A percentile compares a stretch with the other conserved stretches of the same genome.
Conservation (phyloP, 2,113 vertebrate genomes). For the Psilopogon haemacephalus region DNA sequence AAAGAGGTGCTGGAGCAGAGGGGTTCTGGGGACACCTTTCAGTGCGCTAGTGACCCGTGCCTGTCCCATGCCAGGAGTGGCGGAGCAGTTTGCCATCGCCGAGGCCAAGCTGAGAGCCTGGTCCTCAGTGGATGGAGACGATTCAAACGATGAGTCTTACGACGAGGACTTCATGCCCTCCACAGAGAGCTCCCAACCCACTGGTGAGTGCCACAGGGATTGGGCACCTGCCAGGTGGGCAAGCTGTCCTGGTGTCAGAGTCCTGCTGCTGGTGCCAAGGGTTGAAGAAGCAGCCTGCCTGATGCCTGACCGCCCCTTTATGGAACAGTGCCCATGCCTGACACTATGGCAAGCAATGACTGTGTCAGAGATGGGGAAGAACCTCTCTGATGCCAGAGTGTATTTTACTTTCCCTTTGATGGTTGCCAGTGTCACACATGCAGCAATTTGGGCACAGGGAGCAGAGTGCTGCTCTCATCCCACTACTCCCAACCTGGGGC, state of each 20-base stretch:
- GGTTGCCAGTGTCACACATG: accelerated
- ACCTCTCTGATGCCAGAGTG: accelerated
- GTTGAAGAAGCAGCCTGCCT: not conserved
- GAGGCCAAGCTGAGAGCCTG: conserved; percentile 97
- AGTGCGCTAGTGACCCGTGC: accelerated
- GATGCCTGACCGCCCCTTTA: not conserved
- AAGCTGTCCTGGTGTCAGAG: not conserved
- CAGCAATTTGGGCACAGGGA: not conserved
- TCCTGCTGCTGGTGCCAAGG: not conserved
- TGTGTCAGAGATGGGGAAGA: accelerated
- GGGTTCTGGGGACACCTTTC: not conserved
- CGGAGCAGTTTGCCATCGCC: conserved; percentile 95
- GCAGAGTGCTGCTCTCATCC: not conserved
- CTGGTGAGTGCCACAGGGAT: conserved; percentile 71
- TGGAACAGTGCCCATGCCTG: not conserved
- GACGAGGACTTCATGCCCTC: conserved; percentile 89
- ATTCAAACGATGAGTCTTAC: conserved; percentile 94
- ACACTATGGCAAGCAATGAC: not conserved
- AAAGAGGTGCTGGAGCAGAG: not conserved
- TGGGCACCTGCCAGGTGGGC: accelerated
- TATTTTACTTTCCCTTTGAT: not conserved
- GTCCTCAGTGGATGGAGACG: conserved; percentile 95
- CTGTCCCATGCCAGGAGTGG: conserved; percentile 51
- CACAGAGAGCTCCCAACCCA: conserved; percentile 78
- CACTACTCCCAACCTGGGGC: not conserved